Percentiles rank a stretch among this genome's conserved stretches.
Conservation (phyloP, 2,113 vertebrate genomes). For the Spea bombifrons region DNA sequence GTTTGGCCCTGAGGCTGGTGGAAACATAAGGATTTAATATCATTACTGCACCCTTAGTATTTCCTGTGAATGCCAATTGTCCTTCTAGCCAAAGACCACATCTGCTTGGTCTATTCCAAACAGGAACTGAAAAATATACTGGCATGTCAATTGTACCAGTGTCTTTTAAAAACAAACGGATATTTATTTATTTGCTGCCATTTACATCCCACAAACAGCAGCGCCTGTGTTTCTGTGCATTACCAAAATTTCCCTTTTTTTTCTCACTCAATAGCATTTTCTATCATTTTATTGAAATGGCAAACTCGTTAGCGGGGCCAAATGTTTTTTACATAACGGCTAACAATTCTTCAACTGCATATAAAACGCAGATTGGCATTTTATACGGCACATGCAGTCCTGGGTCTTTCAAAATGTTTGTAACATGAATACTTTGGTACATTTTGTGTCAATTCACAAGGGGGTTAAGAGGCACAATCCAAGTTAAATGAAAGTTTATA, state of each 20-base stretch:
- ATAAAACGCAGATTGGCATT: conserved; percentile 53
- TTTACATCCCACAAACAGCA: conserved; percentile 40
- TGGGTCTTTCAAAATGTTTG: conserved; percentile 7
- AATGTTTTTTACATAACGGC: conserved; percentile 57
- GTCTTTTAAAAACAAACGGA: conserved; percentile 51
- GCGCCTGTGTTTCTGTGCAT: conserved; percentile 25
- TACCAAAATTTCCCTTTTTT: conserved; percentile 47
- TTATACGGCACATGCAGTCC: conserved; percentile 42
- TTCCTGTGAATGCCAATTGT: conserved; percentile 58
- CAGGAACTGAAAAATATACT: conserved; percentile 57
- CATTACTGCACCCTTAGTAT: conserved; percentile 57
- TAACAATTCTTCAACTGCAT: conserved; percentile 45
- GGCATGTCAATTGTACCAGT: conserved; percentile 49
- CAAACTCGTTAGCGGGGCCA: conserved; percentile 30
- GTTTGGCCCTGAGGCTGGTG: conserved; percentile 44
- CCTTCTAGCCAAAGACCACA: conserved; percentile 58
- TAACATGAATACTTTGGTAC: conserved; percentile 15
- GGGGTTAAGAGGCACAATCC: neutral
- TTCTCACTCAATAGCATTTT: conserved; percentile 34
- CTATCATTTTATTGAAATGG: conserved; percentile 52
- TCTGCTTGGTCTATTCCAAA: conserved; percentile 60
- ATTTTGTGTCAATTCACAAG: neutral
- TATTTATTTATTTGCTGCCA: conserved; percentile 48
- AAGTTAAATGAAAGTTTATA: neutral
- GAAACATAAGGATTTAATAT: conserved; percentile 62